Evolutionary conservation across 2,888 invertebrate species (phyloP).

Genomic region (Trichopoda pennipes): DNA sequence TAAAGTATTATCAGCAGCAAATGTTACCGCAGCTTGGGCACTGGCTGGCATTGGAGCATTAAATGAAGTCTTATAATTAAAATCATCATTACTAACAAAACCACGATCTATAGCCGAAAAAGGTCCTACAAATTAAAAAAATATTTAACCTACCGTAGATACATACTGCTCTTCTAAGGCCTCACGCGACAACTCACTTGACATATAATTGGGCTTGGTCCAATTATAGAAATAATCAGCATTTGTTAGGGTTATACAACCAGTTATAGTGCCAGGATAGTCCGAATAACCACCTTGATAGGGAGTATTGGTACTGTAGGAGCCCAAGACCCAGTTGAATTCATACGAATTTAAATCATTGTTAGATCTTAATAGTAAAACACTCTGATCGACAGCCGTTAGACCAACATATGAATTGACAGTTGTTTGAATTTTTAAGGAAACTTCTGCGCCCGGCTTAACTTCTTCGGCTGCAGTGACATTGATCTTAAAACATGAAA

Average conservation of each 20-base stretch:
- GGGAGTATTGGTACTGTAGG: slow-evolving; percentile 83
- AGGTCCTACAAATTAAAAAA: slow-evolving; percentile 27
- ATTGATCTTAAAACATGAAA: slow-evolving; percentile 82
- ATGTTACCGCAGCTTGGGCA: background rate
- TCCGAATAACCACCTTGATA: slow-evolving; percentile 77
- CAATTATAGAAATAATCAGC: slow-evolving; percentile 77
- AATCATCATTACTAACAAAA: slow-evolving; percentile 28
- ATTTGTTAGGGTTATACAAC: slow-evolving; percentile 79
- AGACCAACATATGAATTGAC: slow-evolving; percentile 93
- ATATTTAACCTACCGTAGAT: slow-evolving; percentile 44
- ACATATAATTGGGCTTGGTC: slow-evolving; percentile 71
- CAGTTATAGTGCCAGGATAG: slow-evolving; percentile 76
- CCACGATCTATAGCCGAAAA: slow-evolving; percentile 39
- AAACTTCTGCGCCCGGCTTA: slow-evolving; percentile 89
- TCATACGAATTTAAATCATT: slow-evolving; percentile 82
- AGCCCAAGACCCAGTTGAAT: slow-evolving; percentile 84
- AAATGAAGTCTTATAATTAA: slow-evolving; percentile 47
- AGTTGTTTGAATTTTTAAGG: slow-evolving; percentile 89
- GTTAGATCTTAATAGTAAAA: slow-evolving; percentile 86
- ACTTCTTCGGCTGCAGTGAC: slow-evolving; percentile 86
- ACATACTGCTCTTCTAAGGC: background rate
- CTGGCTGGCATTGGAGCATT: background rate
- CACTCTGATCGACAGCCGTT: slow-evolving; percentile 92
- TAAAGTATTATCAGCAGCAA: background rate
- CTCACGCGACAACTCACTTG: slow-evolving; percentile 51